A percentile compares a stretch with the other conserved stretches of the same genome.
Evolutionary conservation across 2,888 invertebrate genomes (phyloP).

Genomic region (Archips crataeganus): DNA sequence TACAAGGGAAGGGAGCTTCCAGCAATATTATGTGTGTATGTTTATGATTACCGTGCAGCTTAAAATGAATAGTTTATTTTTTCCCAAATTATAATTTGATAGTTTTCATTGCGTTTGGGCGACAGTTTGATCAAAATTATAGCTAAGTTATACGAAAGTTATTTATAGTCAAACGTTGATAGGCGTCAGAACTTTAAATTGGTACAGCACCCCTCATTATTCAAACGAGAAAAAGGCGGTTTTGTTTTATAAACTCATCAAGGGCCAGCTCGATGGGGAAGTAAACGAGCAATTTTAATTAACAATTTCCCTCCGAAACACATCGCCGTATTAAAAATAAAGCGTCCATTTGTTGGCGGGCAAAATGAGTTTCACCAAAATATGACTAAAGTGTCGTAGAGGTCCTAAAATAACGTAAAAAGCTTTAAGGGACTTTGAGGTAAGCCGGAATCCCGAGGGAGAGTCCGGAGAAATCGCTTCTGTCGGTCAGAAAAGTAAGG

Average conservation of each 20-base stretch:
- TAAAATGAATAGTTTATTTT: no score
- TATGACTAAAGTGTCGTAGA: constrained; percentile 24
- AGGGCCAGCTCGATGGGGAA: constrained; percentile 17
- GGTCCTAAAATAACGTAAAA: constrained; percentile 31
- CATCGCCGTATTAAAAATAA: constrained; percentile 19
- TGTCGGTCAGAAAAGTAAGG: constrained; percentile 28
- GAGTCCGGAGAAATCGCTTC: constrained; percentile 17
- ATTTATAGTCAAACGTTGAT: background rate
- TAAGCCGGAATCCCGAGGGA: constrained; percentile 25
- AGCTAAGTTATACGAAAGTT: background rate
- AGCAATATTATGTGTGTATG: no score
- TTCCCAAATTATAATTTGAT: no score
- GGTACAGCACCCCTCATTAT: constrained; percentile 20
- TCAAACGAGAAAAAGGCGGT: constrained; percentile 5
- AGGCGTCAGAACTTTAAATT: constrained; percentile 22
- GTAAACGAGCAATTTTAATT: constrained; percentile 35
- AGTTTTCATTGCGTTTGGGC: no score
- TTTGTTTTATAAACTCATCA: constrained; percentile 32
- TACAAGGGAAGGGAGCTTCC: no score
- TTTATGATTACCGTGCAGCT: no score
- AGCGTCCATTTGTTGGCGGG: constrained; percentile 12
- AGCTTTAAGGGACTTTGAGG: constrained; percentile 30
- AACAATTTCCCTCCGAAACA: constrained; percentile 26
- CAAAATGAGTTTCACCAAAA: constrained; percentile 21
- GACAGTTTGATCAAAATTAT: no score